These are phyloP conservation scores for Machimus rusticus DNA, from an alignment of 2,888 invertebrate species.

Conservation along the genomic window DNA sequence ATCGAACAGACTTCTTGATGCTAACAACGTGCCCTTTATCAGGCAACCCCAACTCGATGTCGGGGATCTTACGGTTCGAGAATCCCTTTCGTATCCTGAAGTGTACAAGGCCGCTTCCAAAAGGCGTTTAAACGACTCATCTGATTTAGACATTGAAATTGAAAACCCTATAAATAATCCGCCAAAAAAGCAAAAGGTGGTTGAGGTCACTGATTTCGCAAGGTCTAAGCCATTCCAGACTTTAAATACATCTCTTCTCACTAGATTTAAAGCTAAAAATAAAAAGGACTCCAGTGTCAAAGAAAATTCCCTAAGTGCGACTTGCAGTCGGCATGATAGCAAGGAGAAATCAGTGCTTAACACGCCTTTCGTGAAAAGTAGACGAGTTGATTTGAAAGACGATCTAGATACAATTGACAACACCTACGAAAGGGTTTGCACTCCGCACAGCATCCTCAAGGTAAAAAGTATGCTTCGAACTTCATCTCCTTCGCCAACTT, in stretches of 20 bases:
- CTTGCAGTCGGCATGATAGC: not conserved
- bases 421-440: slow-evolving; percentile 23
- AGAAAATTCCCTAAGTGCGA: not conserved
- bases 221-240: not conserved
- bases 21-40: slow-evolving; percentile 58
- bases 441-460: slow-evolving; percentile 46
- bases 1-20: slow-evolving; percentile 49
- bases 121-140: slow-evolving; percentile 49
- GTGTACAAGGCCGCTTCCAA: slow-evolving; percentile 53
- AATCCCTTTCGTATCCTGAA: slow-evolving; percentile 54
- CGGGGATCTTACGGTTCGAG: slow-evolving; percentile 46
- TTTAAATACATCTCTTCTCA: slow-evolving; percentile 39
- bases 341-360: slow-evolving; percentile 21
- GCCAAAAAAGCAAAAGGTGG: slow-evolving; percentile 47
- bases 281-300: not conserved
- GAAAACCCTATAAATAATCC: slow-evolving; percentile 44
- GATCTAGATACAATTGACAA: not conserved
- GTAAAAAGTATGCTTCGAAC: not conserved
- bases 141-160: not conserved
- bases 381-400: not conserved
- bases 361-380: slow-evolving; percentile 48
- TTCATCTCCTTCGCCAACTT: not conserved
- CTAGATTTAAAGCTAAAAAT: slow-evolving; percentile 37
- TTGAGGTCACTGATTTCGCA: slow-evolving; percentile 38
- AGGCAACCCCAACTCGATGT: slow-evolving; percentile 53